Conservation (phyloP, 2,113 vertebrate genomes). For the Camelus bactrianus region DNA sequence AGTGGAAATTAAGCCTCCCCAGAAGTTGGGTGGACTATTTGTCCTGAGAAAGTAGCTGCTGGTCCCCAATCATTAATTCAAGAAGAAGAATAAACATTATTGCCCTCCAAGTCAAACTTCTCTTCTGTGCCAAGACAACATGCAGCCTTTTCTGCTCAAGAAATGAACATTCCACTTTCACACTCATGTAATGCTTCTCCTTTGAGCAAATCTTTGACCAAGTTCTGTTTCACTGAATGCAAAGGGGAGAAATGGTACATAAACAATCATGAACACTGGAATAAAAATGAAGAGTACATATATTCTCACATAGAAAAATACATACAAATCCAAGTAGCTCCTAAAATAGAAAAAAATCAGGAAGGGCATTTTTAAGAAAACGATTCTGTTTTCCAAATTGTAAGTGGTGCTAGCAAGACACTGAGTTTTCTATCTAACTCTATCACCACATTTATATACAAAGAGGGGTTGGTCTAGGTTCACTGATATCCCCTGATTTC, state of each 20-base stretch:
- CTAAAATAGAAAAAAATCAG: constrained; percentile 46
- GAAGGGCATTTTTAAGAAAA: constrained; percentile 46
- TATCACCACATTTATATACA: constrained; percentile 27
- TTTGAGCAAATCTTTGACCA: constrained; percentile 16
- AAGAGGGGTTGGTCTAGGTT: constrained; percentile 52
- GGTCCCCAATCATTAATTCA: neutral
- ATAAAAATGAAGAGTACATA: constrained; percentile 29
- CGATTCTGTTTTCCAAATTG: neutral
- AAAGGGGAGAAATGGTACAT: neutral
- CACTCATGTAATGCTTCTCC: neutral
- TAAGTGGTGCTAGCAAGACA: constrained; percentile 38
- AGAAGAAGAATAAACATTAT: neutral
- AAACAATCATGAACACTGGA: neutral
- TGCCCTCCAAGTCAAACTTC: neutral
- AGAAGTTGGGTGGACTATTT: neutral
- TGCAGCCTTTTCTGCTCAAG: neutral
- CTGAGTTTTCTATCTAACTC: neutral
- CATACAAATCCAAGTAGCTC: constrained; percentile 57
- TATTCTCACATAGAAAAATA: constrained; percentile 64
- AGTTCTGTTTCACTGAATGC: neutral
- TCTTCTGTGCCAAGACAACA: neutral
- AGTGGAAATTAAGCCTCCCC: constrained; percentile 7
- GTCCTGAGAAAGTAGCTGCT: constrained; percentile 19
- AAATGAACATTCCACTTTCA: neutral
- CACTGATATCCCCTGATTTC: neutral